Evolutionary conservation across 1,140 invertebrate species (phyloP), one percentile per base, ranked within the genome.

Genomic region (Antheraea mylitta): DNA sequence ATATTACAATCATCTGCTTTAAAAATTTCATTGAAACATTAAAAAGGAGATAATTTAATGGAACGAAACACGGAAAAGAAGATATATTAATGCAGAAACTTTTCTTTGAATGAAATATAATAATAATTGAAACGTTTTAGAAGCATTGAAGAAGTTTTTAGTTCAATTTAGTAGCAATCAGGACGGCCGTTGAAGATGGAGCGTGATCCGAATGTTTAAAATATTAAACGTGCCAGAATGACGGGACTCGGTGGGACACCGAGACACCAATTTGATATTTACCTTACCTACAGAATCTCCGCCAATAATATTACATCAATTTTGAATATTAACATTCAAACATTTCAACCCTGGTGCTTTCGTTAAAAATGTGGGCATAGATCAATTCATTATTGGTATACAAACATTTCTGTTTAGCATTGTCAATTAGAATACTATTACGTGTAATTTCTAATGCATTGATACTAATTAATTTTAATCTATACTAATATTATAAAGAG

Each of bases 121-220:
- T 61, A 62, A 70, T 90, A 88, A 90, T 89, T 88, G 85, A 87
- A 87, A 84, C 87, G 80, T 90, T 91, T 91, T 87, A 78, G 81
- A 73, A 73, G 81, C 82, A 85, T 86, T 88, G 82, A 83, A 89
- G 81, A 90, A 91, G 86, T 91, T 91, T 90, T 90, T 91, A 91
- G 87, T 90, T 88, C 83, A 91, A 91, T 90, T 91, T 91, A 88
- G 88, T 81, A 77, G 87, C 87, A 91, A 91, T 91, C 89, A 91
- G 82, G 80, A 82, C 83, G 86, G 78, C 87, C 81, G 87, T 87
- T 87, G 85, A 85, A 85, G 82, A 83, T 68, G 85, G 79, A 74
- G 85, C 89, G 89, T 90, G 89, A 88, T 80, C 68, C 61, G 89
- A 87, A 89, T 91, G 68, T 69, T 74, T 89, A 85, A 91, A 89